Evolutionary conservation across 1,140 invertebrate species (phyloP).

Genomic region (Bombus affinis): DNA sequence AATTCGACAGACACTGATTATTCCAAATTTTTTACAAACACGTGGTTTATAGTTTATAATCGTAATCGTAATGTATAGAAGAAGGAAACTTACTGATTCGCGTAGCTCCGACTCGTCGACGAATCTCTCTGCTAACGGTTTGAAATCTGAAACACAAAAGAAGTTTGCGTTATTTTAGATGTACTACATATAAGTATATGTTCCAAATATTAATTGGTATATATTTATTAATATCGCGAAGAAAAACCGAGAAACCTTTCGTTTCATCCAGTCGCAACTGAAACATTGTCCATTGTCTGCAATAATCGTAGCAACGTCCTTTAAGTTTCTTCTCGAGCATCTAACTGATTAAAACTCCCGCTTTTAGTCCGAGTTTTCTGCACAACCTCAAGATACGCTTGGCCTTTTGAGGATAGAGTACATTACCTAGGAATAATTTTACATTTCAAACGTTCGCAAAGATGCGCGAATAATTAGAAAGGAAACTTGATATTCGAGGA

Average conservation of each 20-base stretch:
- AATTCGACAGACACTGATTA: background rate
- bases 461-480: constrained; percentile 15
- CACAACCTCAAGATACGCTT: background rate
- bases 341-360: constrained; percentile 33
- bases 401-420: constrained; percentile 11
- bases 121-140: constrained; percentile 39
- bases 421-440: constrained; percentile 28
- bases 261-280: background rate
- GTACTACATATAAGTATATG: background rate
- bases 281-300: background rate
- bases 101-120: constrained; percentile 34
- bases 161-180: constrained; percentile 28
- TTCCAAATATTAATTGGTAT: background rate
- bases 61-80: background rate
- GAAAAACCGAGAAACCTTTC: background rate
- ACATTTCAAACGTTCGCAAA: background rate
- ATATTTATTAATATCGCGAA: background rate
- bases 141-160: constrained; percentile 57
- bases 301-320: constrained; percentile 19
- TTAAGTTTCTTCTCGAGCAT: constrained; percentile 15
- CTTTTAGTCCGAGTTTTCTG: background rate
- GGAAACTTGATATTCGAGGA: background rate
- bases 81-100: constrained; percentile 50
- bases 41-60: background rate
- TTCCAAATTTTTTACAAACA: background rate